These are phyloP conservation scores for Phoenicopterus ruber DNA, from an alignment of 2,113 vertebrate species.

Conservation along the genomic window DNA sequence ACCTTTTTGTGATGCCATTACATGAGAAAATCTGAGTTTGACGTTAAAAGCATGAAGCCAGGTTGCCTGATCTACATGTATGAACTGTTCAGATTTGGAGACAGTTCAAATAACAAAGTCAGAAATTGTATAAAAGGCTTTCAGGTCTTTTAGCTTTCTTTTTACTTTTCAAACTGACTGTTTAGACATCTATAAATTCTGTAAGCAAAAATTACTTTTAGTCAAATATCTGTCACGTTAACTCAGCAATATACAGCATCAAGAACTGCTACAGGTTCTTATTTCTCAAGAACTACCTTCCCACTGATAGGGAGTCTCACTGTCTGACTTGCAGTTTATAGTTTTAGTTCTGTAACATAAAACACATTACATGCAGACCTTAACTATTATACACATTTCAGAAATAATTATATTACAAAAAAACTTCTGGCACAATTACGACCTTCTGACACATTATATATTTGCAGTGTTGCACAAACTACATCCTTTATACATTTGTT, in stretches of 20 bases:
- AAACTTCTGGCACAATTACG: background rate
- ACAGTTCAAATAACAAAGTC: background rate
- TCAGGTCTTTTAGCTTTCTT: background rate
- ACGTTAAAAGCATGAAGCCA: background rate
- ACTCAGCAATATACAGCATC: background rate
- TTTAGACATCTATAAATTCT: background rate
- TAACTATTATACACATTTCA: background rate
- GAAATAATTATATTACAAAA: background rate
- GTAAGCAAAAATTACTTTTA: background rate
- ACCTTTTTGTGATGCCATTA: background rate
- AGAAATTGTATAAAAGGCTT: background rate
- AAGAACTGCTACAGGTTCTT: background rate
- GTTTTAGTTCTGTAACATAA: background rate
- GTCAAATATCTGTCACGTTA: background rate
- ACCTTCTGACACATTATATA: background rate
- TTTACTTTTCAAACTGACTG: background rate
- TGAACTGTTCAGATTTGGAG: background rate
- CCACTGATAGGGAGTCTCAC: fast-evolving
- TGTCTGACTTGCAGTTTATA: background rate
- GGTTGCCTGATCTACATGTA: background rate
- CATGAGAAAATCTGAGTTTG: background rate
- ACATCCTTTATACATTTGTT: background rate
- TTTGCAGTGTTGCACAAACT: background rate
- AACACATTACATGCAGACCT: background rate
- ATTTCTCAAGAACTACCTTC: background rate